A percentile compares a stretch with the other conserved stretches of the same genome.
Conservation (phyloP, 1,140 invertebrate genomes). For the Colletes gigas region DNA sequence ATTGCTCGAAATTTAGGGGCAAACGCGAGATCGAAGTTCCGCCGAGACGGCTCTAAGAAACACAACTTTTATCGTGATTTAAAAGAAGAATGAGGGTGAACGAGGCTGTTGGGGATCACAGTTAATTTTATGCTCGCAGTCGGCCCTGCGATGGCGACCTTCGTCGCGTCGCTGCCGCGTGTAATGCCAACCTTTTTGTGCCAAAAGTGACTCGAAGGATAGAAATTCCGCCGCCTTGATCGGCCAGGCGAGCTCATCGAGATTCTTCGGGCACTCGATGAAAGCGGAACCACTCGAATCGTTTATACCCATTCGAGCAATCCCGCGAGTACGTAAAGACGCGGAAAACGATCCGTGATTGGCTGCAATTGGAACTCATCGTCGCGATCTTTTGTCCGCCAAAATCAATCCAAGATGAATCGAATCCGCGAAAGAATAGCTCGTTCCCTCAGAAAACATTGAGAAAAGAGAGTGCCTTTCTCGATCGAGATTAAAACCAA, state of each 20-base stretch:
- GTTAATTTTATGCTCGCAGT: slow-evolving; percentile 47
- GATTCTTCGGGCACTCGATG: neutral
- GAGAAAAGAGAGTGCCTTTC: too few species aligned
- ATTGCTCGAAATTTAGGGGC: too few species aligned
- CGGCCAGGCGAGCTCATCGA: neutral
- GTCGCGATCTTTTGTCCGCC: neutral
- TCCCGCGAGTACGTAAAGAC: neutral
- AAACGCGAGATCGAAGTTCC: too few species aligned
- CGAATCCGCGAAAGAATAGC: too few species aligned
- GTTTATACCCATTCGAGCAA: neutral
- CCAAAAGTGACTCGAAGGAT: slow-evolving; percentile 41
- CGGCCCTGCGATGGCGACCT: slow-evolving; percentile 43
- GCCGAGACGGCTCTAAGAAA: neutral
- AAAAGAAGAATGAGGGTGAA: slow-evolving; percentile 26
- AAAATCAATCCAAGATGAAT: neutral
- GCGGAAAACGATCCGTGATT: neutral
- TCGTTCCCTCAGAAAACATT: too few species aligned
- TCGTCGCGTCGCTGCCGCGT: slow-evolving; percentile 36
- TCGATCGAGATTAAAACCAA: too few species aligned
- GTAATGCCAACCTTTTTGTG: slow-evolving; percentile 48
- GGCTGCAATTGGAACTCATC: neutral
- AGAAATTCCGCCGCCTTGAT: slow-evolving; percentile 23
- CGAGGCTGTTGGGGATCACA: slow-evolving; percentile 41
- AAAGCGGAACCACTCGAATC: neutral
- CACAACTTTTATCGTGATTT: neutral